These are phyloP conservation scores for Ptycholaimellus sp. DNA, from an alignment of 2,888 invertebrate genomes.

Conservation along the genomic window DNA sequence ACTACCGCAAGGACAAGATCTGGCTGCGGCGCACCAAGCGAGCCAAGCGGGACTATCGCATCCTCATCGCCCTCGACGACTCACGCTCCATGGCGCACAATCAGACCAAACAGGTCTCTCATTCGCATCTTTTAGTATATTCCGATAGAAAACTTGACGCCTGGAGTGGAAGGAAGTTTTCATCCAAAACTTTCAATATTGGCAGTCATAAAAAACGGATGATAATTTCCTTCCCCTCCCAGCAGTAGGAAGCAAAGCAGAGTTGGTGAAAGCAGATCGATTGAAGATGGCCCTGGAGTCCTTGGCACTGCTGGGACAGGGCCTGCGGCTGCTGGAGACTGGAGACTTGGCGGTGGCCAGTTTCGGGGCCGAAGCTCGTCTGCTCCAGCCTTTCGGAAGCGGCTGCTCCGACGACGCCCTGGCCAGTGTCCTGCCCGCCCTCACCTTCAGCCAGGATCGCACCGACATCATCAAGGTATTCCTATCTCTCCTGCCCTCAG, in stretches of 20 bases:
- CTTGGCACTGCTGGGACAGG: conserved; percentile 60
- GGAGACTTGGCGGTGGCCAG: conserved; percentile 73
- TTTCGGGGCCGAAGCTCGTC: conserved; percentile 55
- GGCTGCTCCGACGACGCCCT: conserved; percentile 54
- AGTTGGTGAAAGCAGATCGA: not conserved
- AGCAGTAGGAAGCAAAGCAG: not conserved
- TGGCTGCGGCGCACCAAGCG: conserved; percentile 88
- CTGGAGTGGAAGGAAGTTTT: too few species aligned
- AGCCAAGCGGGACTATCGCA: conserved; percentile 79
- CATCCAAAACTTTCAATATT: not conserved
- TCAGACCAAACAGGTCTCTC: conserved; percentile 34
- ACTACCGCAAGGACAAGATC: conserved; percentile 94
- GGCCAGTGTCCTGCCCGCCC: conserved; percentile 34
- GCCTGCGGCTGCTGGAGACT: conserved; percentile 68
- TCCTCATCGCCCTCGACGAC: conserved; percentile 83
- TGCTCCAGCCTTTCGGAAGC: conserved; percentile 65
- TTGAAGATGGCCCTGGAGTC: conserved; percentile 62
- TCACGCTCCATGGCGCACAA: conserved; percentile 44
- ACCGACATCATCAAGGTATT: conserved; percentile 50
- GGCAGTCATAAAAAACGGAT: not conserved
- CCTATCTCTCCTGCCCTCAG: not conserved
- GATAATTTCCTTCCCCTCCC: not conserved
- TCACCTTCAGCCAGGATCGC: conserved; percentile 65
- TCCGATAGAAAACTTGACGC: not conserved
- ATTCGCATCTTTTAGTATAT: not conserved